A percentile compares a stretch with the other conserved stretches of the same genome.
phyloP scores from a whole-genome alignment of 2,888 invertebrate species.

The Apotomis betuletana region DNA sequence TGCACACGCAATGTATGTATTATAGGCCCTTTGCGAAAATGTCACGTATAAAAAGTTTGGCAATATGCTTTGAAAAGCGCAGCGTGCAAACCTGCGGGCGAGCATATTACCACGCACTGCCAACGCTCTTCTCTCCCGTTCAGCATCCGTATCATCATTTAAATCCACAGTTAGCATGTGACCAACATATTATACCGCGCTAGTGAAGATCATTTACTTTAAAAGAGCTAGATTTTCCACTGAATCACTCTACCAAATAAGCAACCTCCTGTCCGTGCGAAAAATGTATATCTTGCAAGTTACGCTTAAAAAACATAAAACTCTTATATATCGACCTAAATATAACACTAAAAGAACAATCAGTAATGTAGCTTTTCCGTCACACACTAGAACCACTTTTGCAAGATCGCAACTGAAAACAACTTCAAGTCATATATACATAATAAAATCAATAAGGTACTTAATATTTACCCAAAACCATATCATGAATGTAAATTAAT shows the following conservation, averaged over 20 bases:
- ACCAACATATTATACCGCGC: not conserved
- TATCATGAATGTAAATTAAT: not conserved
- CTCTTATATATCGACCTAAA: not conserved
- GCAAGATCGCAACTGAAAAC: not conserved
- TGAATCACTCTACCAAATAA: not conserved
- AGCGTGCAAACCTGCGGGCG: too few relatives aligned
- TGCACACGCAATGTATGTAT: too few relatives aligned
- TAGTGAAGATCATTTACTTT: not conserved
- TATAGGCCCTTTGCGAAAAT: too few relatives aligned
- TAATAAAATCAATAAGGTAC: not conserved
- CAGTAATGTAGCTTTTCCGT: not conserved
- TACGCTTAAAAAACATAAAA: not conserved
- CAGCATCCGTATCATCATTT: too few relatives aligned
- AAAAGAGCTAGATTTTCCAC: slow-evolving; percentile 2
- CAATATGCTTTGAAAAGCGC: too few relatives aligned
- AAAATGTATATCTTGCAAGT: not conserved
- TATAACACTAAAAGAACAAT: not conserved
- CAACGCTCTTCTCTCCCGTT: too few relatives aligned
- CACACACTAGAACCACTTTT: not conserved
- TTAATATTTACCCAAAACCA: too few relatives aligned
- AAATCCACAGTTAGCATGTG: too few relatives aligned
- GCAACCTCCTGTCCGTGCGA: not conserved
- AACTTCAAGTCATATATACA: not conserved
- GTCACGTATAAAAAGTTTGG: too few relatives aligned
- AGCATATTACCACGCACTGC: too few relatives aligned